Evolutionary conservation across 2,113 vertebrate genomes (phyloP), one percentile per base, ranked within the genome.

Genomic region (Sturnira hondurensis): DNA sequence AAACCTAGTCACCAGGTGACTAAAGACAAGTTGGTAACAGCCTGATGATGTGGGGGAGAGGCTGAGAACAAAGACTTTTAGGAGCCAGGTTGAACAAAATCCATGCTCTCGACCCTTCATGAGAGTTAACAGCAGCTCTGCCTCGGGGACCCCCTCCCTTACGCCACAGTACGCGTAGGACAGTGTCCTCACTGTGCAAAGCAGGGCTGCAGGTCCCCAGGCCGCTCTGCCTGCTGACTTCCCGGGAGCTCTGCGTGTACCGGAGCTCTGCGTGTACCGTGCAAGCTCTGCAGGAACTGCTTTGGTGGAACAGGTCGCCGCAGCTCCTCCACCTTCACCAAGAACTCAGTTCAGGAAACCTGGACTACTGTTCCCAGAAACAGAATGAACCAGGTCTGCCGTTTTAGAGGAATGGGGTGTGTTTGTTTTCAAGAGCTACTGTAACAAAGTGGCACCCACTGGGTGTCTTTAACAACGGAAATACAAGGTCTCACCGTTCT

Each of bases 31-130:
- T 67, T 68, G 77, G 67, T 50, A 85, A 88, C 47, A 88, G 93
- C 47, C 94, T 95, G 85, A 96, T 43, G 68, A 88, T 26, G 86
- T 24, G 45, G 63, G 54, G 86, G 45, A 84, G 84, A 86, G 33
- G 61, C 58, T 93, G 56, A 86, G 92, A 97, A 93, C 93, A 97
- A 97, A 97, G 94, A 38, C 78, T 70, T 73, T 31, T 36, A 52
- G 28, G 26, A 96, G n/a, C 73, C 89, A 92, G 20, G 14, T 45
- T 73, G 88, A 95, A 78, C 47, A 77, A 58, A 81, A 78, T 47
- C 71, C 31, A 2, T 82, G 65, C 52, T 93, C 41, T 96, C 73
- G 6, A 89, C 61, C 76, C 45, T 43, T 41, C 7, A 45, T 67
- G 74, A 74, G 31, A 82, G 38, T 47, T 12, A 73, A n/a, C 33